Conservation (phyloP, 2,113 vertebrate species). For the Eptesicus fuscus region DNA sequence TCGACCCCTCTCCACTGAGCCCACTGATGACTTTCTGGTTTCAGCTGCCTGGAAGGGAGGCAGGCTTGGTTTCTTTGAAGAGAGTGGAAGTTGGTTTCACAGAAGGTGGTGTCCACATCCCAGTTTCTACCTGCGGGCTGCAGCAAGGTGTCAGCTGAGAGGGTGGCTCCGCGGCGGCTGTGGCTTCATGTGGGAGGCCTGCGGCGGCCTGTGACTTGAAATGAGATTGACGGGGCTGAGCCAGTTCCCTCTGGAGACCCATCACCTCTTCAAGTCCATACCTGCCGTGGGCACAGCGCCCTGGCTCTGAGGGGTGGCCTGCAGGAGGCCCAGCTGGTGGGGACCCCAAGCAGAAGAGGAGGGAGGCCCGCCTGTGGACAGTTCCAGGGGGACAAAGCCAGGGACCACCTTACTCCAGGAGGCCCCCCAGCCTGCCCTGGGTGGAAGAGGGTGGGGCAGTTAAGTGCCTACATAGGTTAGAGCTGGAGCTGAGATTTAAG, state of each 20-base stretch:
- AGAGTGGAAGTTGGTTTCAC: not conserved
- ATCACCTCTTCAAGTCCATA: not conserved
- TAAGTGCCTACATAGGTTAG: fast-evolving
- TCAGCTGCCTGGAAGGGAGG: not conserved
- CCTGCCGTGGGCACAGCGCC: fast-evolving
- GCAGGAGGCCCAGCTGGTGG: not conserved
- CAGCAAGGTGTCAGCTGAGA: not conserved
- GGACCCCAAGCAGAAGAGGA: not conserved
- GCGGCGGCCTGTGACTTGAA: not conserved
- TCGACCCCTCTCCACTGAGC: too few species aligned
- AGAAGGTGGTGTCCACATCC: not conserved
- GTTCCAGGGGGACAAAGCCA: not conserved
- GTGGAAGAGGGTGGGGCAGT: not conserved
- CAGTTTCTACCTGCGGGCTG: fast-evolving
- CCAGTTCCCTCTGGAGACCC: not conserved
- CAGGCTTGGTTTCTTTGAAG: not conserved
- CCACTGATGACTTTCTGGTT: not conserved
- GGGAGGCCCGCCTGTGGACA: not conserved
- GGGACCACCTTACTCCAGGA: not conserved
- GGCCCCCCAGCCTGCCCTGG: not conserved
- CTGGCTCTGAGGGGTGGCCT: not conserved
- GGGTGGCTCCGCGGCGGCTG: not conserved
- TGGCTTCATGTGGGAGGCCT: not conserved
- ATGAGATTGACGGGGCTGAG: not conserved
- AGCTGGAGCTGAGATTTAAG: not conserved